Evolutionary conservation across 1,140 invertebrate species (phyloP), one percentile per base, ranked within the genome.

Genomic region (Leptopilina clavipes): DNA sequence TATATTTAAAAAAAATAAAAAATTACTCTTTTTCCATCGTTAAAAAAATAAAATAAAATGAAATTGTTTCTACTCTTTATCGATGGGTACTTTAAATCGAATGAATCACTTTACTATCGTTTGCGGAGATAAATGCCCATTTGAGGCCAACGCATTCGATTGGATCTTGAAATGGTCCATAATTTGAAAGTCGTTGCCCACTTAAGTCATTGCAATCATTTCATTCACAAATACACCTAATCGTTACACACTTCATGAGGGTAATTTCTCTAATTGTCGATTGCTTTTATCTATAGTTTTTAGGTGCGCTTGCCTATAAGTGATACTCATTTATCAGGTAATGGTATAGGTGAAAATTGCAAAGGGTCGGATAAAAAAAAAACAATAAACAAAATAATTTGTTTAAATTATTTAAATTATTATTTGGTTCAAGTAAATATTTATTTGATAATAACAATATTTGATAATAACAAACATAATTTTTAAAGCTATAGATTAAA

Each of bases 311-410:
- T 25, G 25, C 22, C 22, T 18, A 48, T 52, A 17, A 72, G 22
- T 52, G 48, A 31, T 19, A 54, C 11, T 18, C 22, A 31, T 65
- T 65, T 65, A 65, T 65, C 22, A 22, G 56, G 3, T 25, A 22
- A 22, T 14, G 54, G 56, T 10, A 31, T 12, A n/a, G 22, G 54
- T 14, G 12, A 48, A 45, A 25, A 7, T 14, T 43, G 19, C 40
- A 14, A 25, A 17, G 18, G 52, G 70, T 40, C 0, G 52, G 54
- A 14, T 44, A 72, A 76, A 79, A 72, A 76, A 79, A 76, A 52
- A 52, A 54, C 72, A 31, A 70, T 72, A 65, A 78, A 76, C 25
- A n/a, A n/a, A n/a, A n/a, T n/a, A n/a, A n/a, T n/a, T n/a, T n/a
- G n/a, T n/a, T n/a, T n/a, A n/a, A n/a, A n/a, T n/a, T n/a, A n/a